Evolutionary conservation across 2,113 vertebrate species (phyloP), one percentile per base, ranked within the genome.

Genomic region (Laticauda laticaudata): DNA sequence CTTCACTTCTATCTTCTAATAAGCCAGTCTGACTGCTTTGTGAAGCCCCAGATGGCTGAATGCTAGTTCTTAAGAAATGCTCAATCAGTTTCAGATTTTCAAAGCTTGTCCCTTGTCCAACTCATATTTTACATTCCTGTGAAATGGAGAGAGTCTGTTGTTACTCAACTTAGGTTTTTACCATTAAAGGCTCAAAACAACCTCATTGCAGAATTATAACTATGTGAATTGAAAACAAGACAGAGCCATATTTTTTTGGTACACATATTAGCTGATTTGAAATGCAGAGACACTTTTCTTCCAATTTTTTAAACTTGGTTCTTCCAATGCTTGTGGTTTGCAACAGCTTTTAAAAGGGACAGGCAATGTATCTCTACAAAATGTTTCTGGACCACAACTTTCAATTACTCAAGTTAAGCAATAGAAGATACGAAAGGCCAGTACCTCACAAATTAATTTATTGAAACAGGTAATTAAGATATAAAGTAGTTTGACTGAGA

Each of bases 21-120:
- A 92, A 94, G 95, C 90, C 94, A 95, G 69, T 90, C 12, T 54
- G 26, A 48, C 93, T 93, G 89, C 93, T 94, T 93, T 93, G 94
- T 43, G 57, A 81, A 93, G 90, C 0, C 20, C 87, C 75, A 23
- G 21, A n/a, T 85, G 56, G 93, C 90, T 85, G 92, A 96, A 95
- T 94, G 12, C 91, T 64, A 61, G 87, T 95, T 95, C 39, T 91
- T 87, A 93, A 94, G 95, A 93, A 91, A 93, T 53, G 55, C 59
- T 95, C 53, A 48, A 51, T 96, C 88, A 69, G 21, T 69, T 64
- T 95, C 12, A 6, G 6, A 88, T 92, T 23, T 92, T 92, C 5
- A 3, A 39, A 3, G 0, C 87, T 95, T 95, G 91, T 95, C 75
- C 45, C 3, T 86, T 10, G 4, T 94, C 93, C 85, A 90, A 57